A percentile compares a stretch with the other conserved stretches of the same genome.
Evolutionary conservation across 2,888 invertebrate genomes (phyloP).

Genomic region (Lepidochrysops patricia): DNA sequence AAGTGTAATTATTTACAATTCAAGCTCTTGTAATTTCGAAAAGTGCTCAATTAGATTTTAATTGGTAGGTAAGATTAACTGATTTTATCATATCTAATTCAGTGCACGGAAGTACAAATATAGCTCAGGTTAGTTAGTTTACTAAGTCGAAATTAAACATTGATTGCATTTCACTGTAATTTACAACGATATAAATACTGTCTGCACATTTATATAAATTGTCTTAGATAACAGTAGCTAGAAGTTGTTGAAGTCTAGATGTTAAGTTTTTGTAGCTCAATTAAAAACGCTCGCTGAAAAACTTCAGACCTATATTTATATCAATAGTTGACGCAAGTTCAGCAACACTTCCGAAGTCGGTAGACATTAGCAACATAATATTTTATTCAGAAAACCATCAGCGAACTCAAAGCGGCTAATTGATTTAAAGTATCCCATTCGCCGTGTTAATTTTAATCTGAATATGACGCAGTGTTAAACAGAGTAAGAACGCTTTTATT

Average conservation of each 20-base stretch:
- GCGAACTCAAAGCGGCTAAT: not conserved
- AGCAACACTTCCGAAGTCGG: not conserved
- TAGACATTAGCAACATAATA: not conserved
- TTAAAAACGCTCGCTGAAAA: too few species aligned
- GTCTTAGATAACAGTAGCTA: too few species aligned
- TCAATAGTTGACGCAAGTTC: too few species aligned
- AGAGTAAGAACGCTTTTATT: conserved; percentile 64
- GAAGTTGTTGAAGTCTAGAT: too few species aligned
- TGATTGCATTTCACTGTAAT: too few species aligned
- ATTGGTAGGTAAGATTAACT: not conserved
- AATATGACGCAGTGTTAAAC: conserved; percentile 22
- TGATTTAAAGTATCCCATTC: conserved; percentile 4
- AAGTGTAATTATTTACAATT: not conserved
- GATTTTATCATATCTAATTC: not conserved
- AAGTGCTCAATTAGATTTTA: not conserved
- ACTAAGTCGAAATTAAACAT: not conserved
- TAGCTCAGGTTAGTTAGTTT: not conserved
- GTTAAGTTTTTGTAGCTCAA: too few species aligned
- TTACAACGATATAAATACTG: too few species aligned
- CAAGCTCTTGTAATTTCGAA: not conserved
- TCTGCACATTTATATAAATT: too few species aligned
- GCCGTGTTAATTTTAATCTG: not conserved
- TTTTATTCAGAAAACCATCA: not conserved
- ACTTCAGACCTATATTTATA: too few species aligned
- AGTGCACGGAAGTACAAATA: not conserved